Percentiles rank a stretch among this genome's conserved stretches.
These are phyloP conservation scores for Ammodytes marinus DNA, from an alignment of 2,113 vertebrate species.

Conservation along the genomic window DNA sequence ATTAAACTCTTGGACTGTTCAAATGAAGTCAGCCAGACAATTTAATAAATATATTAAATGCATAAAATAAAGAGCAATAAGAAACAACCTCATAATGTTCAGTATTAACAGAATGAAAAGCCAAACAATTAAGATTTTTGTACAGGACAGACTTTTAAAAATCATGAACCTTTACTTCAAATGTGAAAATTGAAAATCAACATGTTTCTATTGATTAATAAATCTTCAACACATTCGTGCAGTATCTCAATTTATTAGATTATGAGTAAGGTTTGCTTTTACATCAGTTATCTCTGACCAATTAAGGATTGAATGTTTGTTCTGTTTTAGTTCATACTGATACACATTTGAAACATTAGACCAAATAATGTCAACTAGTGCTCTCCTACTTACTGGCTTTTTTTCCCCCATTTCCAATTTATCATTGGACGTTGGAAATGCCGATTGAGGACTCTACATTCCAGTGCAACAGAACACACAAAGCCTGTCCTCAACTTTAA, in stretches of 20 bases:
- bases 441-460: not conserved
- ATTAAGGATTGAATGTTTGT: too few species aligned
- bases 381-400: not conserved
- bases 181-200: too few species aligned
- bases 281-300: too few species aligned
- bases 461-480: not conserved
- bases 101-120: not conserved
- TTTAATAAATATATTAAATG: not conserved
- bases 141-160: too few species aligned
- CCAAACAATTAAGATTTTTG: too few species aligned
- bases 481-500: not conserved
- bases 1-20: not conserved
- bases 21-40: not conserved
- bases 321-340: too few species aligned
- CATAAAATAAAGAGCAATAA: not conserved
- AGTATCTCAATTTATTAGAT: too few species aligned
- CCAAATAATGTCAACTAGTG: not conserved
- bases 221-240: too few species aligned
- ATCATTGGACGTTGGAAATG: not conserved
- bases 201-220: too few species aligned
- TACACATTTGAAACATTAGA: not conserved
- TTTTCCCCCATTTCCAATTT: not conserved
- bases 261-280: too few species aligned
- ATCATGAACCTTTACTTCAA: too few species aligned
- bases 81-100: not conserved